Percentiles rank a stretch among this genome's conserved stretches.
These are phyloP conservation scores for Ips typographus DNA, from an alignment of 1,140 invertebrate genomes.

Conservation along the genomic window DNA sequence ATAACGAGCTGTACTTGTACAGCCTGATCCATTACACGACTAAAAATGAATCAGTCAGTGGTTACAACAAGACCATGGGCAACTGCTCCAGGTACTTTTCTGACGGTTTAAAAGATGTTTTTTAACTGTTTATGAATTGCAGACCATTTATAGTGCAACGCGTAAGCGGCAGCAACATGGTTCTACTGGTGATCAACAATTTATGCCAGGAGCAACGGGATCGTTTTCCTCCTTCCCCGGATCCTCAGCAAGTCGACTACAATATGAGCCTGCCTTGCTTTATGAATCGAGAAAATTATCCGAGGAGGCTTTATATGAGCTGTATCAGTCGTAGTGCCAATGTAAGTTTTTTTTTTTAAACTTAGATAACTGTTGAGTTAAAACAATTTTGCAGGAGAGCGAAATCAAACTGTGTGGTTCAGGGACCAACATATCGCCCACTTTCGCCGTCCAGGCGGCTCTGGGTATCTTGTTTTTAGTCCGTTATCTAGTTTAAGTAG, in stretches of 20 bases:
- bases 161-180: conserved; percentile 80
- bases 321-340: conserved; percentile 49
- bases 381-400: conserved; percentile 43
- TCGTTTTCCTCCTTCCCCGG: conserved; percentile 37
- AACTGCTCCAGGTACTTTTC: conserved; percentile 43
- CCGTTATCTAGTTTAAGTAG: conserved; percentile 22
- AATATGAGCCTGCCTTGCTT: conserved; percentile 52
- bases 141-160: conserved; percentile 81
- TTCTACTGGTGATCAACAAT: conserved; percentile 78
- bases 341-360: conserved; percentile 39
- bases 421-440: conserved; percentile 38
- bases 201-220: conserved; percentile 56
- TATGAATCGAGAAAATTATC: conserved; percentile 44
- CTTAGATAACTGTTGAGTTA: background rate
- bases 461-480: background rate
- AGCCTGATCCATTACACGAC: conserved; percentile 46
- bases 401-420: conserved; percentile 47
- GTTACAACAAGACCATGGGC: conserved; percentile 47
- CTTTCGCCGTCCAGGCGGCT: conserved; percentile 16
- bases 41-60: conserved; percentile 43
- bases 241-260: conserved; percentile 46
- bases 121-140: conserved; percentile 18
- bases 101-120: conserved; percentile 1
- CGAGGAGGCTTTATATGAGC: conserved; percentile 50
- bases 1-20: conserved; percentile 66